Conservation (phyloP, 2,888 invertebrate genomes). For the Neria commutata region DNA sequence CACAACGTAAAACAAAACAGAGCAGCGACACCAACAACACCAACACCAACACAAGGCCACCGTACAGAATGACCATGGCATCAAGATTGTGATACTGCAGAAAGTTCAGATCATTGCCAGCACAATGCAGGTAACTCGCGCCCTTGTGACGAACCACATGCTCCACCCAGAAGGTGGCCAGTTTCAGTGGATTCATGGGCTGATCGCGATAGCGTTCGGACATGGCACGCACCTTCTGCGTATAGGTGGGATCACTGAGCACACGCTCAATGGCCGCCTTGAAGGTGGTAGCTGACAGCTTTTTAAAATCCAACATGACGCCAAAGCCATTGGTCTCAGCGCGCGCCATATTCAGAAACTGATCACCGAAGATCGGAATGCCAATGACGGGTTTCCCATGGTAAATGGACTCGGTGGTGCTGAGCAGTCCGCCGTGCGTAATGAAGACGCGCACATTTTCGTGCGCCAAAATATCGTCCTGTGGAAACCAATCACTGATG, state of each 20-base stretch:
- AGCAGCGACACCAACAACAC: constrained; percentile 25
- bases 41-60: constrained; percentile 37
- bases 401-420: constrained; percentile 61
- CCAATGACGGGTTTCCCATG: constrained; percentile 58
- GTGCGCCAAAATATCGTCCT: constrained; percentile 56
- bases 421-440: constrained; percentile 64
- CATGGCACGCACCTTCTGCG: constrained; percentile 33
- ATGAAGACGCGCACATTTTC: constrained; percentile 62
- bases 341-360: constrained; percentile 45
- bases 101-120: constrained; percentile 38
- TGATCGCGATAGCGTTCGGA: constrained; percentile 53
- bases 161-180: constrained; percentile 58
- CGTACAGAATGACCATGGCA: constrained; percentile 46
- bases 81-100: constrained; percentile 57
- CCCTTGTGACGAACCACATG: constrained; percentile 54
- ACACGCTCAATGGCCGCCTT: constrained; percentile 41
- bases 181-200: constrained; percentile 47
- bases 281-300: constrained; percentile 52
- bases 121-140: constrained; percentile 46
- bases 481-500: constrained; percentile 50
- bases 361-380: constrained; percentile 56
- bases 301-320: constrained; percentile 27
- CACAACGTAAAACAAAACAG: not conserved
- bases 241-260: constrained; percentile 37
- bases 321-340: constrained; percentile 45